phyloP scores from a whole-genome alignment of 1,140 invertebrate species.

The Drosophila bocqueti region DNA sequence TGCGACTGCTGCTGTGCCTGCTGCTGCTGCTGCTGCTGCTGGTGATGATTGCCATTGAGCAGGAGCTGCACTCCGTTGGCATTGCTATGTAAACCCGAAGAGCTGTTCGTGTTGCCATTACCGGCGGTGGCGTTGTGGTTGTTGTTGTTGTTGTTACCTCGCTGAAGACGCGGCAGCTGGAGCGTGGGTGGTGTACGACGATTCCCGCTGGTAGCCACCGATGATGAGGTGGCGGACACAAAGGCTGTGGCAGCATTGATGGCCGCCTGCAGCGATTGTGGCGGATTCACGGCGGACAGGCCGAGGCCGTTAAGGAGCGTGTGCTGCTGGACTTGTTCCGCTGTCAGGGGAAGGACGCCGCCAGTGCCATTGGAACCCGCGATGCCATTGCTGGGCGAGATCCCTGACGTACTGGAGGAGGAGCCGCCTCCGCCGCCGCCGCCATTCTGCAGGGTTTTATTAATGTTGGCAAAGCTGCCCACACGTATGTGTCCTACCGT shows the following conservation, averaged over 20 bases:
- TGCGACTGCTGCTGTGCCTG: constrained; percentile 45
- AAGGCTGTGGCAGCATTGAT: constrained; percentile 51
- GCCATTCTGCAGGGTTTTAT: constrained; percentile 68
- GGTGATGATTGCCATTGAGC: constrained; percentile 57
- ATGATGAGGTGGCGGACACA: neutral
- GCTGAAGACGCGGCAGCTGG: constrained; percentile 61
- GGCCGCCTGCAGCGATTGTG: constrained; percentile 53
- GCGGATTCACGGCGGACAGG: constrained; percentile 70
- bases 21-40: constrained; percentile 38
- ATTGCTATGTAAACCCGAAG: neutral
- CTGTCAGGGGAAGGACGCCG: constrained; percentile 45
- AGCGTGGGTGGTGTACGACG: constrained; percentile 58
- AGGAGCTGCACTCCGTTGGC: constrained; percentile 58
- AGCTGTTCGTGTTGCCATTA: constrained; percentile 12
- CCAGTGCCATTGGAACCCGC: constrained; percentile 12
- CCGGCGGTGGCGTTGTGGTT: neutral
- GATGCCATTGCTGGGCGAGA: constrained; percentile 23
- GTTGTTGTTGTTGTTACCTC: constrained; percentile 41
- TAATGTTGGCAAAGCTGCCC: constrained; percentile 75
- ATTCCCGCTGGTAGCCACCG: constrained; percentile 10
- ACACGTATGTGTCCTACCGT: constrained; percentile 76
- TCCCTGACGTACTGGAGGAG: constrained; percentile 6
- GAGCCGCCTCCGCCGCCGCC: constrained; percentile 9
- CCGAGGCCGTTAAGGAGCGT: constrained; percentile 71
- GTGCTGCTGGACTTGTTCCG: constrained; percentile 75